These are phyloP conservation scores for Euphonia xanthogaster DNA, from an alignment of 2,797 vertebrate species.

Conservation along the genomic window DNA sequence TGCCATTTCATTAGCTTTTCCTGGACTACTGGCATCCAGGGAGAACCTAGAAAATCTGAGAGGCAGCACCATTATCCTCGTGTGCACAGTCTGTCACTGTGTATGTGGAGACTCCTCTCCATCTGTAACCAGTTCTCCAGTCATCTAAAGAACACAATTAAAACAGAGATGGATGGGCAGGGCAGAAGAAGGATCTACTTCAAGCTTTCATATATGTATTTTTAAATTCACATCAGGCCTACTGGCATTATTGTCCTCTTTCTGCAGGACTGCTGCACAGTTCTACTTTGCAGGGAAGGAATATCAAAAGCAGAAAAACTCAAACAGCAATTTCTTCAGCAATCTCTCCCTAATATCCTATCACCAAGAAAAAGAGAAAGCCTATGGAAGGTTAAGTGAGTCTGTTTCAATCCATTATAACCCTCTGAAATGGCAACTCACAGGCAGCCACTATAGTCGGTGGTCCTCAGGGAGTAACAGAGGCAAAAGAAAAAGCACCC, in stretches of 20 bases:
- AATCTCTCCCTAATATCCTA: neutral
- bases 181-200: neutral
- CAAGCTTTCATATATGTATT: neutral
- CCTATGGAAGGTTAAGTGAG: neutral
- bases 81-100: neutral
- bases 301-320: neutral
- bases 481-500: neutral
- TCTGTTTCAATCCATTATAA: neutral
- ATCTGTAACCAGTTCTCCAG: neutral
- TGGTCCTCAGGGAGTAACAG: neutral
- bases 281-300: neutral
- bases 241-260: neutral
- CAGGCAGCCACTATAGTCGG: neutral
- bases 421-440: neutral
- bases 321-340: neutral
- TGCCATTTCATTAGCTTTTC: neutral
- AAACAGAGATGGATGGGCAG: neutral
- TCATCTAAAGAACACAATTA: neutral
- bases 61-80: neutral
- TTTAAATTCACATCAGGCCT: neutral
- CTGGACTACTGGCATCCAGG: neutral
- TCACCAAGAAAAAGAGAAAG: neutral
- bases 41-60: neutral
- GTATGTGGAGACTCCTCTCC: neutral
- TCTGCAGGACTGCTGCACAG: neutral